phyloP scores from a whole-genome alignment of 1,140 invertebrate genomes.

The Heliconius congener region DNA sequence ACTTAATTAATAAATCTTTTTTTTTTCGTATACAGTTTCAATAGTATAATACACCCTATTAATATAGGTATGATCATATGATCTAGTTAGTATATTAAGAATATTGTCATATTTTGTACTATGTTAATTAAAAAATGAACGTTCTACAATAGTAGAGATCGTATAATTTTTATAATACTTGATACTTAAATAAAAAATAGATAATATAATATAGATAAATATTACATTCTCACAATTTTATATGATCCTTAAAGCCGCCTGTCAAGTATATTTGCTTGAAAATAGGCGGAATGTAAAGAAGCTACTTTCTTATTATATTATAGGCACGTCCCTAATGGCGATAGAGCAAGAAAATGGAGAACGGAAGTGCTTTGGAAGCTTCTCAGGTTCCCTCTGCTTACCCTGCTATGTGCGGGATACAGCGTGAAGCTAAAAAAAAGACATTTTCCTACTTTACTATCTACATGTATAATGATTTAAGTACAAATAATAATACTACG shows the following conservation, averaged over 20 bases:
- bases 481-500: neutral
- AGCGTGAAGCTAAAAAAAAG: neutral
- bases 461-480: neutral
- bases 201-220: neutral
- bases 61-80: neutral
- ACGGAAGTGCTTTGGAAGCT: no score
- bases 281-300: neutral
- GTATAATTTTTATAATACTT: neutral
- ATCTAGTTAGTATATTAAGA: neutral
- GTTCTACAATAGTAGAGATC: neutral
- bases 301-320: neutral
- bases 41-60: neutral
- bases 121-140: neutral
- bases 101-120: neutral
- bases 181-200: neutral
- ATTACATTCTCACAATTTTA: no score
- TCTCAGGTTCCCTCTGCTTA: no score
- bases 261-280: neutral
- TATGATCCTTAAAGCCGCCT: no score
- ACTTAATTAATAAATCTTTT: neutral
- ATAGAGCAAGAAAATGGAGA: no score
- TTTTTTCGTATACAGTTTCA: slow-evolving; percentile 5
- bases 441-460: neutral
- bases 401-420: no score
- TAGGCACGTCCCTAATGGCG: neutral